Percentiles rank a stretch among this genome's conserved stretches.
Evolutionary conservation across 2,113 vertebrate genomes (phyloP).

Genomic region (Lophochroa leadbeateri): DNA sequence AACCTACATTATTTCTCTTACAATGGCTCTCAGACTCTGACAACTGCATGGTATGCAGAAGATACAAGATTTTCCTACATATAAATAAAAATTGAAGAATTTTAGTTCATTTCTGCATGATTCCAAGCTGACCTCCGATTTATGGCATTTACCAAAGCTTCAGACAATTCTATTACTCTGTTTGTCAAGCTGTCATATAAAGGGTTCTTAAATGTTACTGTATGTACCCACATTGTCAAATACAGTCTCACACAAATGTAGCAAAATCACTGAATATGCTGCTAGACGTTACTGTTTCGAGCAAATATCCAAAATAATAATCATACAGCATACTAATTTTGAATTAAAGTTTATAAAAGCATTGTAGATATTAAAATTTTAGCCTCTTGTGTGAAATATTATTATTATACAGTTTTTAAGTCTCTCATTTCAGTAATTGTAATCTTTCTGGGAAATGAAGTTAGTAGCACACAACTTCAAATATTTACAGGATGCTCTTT

Average conservation of each 20-base stretch:
- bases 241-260: background rate
- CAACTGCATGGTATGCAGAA: background rate
- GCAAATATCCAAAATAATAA: background rate
- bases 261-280: background rate
- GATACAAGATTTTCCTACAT: background rate
- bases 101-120: background rate
- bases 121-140: background rate
- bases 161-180: background rate
- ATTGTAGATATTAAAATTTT: background rate
- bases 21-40: background rate
- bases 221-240: background rate
- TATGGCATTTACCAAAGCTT: background rate
- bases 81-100: background rate
- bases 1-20: background rate
- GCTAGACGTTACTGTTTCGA: background rate
- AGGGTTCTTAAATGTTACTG: background rate
- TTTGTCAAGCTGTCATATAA: background rate
- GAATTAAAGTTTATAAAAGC: background rate
- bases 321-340: background rate
- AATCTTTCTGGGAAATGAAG: background rate
- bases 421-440: background rate
- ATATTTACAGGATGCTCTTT: background rate
- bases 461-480: background rate
- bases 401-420: background rate
- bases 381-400: background rate